Conservation (phyloP, 2,113 vertebrate genomes). For the Sylvilagus bachmani region DNA sequence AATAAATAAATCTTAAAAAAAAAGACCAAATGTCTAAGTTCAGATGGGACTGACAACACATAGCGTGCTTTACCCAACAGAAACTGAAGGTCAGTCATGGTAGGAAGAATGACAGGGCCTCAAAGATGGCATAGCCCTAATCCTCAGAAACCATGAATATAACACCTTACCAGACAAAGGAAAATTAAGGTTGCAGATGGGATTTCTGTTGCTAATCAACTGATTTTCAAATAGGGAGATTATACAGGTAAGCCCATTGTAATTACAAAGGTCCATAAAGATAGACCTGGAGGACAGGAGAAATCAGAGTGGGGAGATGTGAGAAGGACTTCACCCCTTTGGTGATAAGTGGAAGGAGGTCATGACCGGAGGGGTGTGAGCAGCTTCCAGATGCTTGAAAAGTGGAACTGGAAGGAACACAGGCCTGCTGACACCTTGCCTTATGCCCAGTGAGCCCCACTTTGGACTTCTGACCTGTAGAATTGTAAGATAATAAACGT, state of each 20-base stretch:
- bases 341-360: not conserved
- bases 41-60: not conserved
- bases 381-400: not conserved
- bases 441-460: not conserved
- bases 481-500: not conserved
- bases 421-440: not conserved
- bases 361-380: not conserved
- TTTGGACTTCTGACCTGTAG: not conserved
- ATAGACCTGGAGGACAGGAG: not conserved
- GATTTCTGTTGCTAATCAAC: not conserved
- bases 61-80: not conserved
- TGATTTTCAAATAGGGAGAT: not conserved
- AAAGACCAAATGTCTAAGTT: not conserved
- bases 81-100: not conserved
- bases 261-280: not conserved
- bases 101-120: not conserved
- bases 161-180: not conserved
- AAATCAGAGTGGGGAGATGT: not conserved
- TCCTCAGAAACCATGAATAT: not conserved
- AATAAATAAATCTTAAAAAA: too few relatives aligned
- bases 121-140: not conserved
- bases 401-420: not conserved
- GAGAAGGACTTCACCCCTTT: not conserved
- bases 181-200: not conserved
- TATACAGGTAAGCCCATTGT: not conserved